phyloP scores from a whole-genome alignment of 2,797 vertebrate species.

The Smutsia gigantea region DNA sequence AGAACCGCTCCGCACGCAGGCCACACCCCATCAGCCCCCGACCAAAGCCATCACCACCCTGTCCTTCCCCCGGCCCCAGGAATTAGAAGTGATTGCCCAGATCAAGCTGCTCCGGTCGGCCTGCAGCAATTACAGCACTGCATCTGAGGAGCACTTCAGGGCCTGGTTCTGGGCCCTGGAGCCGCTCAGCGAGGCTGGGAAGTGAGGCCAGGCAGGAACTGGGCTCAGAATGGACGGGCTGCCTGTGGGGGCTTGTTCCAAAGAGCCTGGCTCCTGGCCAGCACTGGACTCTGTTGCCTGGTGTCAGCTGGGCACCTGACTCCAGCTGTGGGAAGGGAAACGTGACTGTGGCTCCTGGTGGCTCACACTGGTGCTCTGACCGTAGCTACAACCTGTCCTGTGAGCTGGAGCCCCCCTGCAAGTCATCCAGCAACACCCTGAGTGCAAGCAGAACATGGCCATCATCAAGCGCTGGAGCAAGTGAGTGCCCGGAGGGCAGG shows the following conservation, averaged over 20 bases:
- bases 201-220: constrained; percentile 83
- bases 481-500: constrained; percentile 84
- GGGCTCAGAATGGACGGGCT: fast-evolving
- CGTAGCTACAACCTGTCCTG: constrained; percentile 92
- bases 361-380: background rate
- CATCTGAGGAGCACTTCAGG: constrained; percentile 89
- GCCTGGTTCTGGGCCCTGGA: constrained; percentile 93
- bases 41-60: background rate
- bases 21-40: too few relatives aligned
- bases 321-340: background rate
- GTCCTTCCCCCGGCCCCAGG: constrained; percentile 83
- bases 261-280: background rate
- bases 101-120: constrained; percentile 95
- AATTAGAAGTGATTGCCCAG: constrained; percentile 95
- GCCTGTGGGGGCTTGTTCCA: background rate
- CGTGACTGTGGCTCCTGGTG: background rate
- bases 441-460: constrained; percentile 92
- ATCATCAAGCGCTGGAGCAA: constrained; percentile 96
- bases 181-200: constrained; percentile 92
- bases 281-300: too few relatives aligned
- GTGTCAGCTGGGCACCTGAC: fast-evolving
- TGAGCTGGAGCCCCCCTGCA: constrained; percentile 94
- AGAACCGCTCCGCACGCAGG: background rate
- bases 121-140: constrained; percentile 96
- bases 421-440: constrained; percentile 94